A percentile compares a stretch with the other conserved stretches of the same genome.
Conservation (phyloP, 2,797 vertebrate species). For the Anguilla marmorata region DNA sequence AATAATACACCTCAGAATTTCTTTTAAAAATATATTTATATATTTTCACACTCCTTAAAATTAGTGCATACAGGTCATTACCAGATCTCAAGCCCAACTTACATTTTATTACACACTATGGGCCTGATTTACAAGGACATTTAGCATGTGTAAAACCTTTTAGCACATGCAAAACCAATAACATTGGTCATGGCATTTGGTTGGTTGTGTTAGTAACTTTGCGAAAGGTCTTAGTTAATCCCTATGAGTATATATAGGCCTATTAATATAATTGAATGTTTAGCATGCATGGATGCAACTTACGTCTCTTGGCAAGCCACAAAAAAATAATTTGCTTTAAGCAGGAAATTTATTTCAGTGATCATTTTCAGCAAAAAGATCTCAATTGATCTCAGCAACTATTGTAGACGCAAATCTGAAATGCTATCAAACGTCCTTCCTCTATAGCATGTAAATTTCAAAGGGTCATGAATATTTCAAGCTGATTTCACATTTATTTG, state of each 20-base stretch:
- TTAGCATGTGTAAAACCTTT: too few relatives aligned
- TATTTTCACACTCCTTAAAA: background rate
- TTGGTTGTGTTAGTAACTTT: too few relatives aligned
- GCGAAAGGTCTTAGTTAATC: too few relatives aligned
- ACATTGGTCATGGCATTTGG: too few relatives aligned
- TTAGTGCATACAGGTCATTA: background rate
- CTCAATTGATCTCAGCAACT: background rate
- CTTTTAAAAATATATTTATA: background rate
- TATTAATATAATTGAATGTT: background rate
- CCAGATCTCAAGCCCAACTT: background rate
- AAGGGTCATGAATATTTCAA: background rate
- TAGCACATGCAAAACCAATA: too few relatives aligned
- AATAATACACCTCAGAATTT: background rate
- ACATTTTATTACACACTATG: background rate
- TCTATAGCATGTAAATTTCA: background rate
- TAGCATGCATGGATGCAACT: background rate
- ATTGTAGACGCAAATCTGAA: background rate
- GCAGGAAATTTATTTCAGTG: background rate
- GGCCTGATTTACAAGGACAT: background rate
- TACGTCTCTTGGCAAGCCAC: too few relatives aligned
- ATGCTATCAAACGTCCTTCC: background rate
- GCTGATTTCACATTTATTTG: background rate
- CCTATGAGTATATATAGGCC: background rate
- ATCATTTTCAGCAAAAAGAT: background rate
- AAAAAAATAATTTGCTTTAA: too few relatives aligned